Evolutionary conservation across 1,140 invertebrate genomes (phyloP).

Genomic region (Drosophila chauvacae): DNA sequence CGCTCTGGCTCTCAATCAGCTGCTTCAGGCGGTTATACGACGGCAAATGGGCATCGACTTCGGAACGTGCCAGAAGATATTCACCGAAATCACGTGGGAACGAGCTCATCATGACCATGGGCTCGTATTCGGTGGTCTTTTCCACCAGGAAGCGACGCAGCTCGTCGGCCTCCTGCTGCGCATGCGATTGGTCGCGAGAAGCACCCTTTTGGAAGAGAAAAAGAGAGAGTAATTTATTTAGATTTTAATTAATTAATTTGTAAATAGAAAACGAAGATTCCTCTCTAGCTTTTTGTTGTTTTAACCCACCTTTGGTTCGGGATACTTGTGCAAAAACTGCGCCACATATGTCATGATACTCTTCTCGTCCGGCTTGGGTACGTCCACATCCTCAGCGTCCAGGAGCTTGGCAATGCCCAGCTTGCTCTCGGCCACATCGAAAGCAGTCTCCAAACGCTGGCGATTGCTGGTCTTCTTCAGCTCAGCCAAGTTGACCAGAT

Average conservation of each 20-base stretch:
- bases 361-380: conserved; percentile 98
- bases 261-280: too few relatives aligned
- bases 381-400: conserved; percentile 98
- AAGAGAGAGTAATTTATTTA: background rate
- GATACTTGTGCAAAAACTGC: conserved; percentile 98
- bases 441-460: conserved; percentile 95
- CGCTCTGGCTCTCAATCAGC: conserved; percentile 90
- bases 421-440: conserved; percentile 95
- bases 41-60: conserved; percentile 89
- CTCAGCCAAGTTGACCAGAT: conserved; percentile 94
- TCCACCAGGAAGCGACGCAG: conserved; percentile 92
- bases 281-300: background rate
- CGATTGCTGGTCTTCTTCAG: conserved; percentile 90
- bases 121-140: conserved; percentile 88
- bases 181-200: conserved; percentile 84
- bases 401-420: conserved; percentile 96
- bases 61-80: conserved; percentile 89
- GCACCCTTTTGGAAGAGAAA: conserved; percentile 65
- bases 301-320: conserved; percentile 89
- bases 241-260: too few relatives aligned
- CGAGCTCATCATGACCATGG: conserved; percentile 87
- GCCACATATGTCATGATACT: conserved; percentile 99
- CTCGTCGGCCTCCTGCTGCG: conserved; percentile 92
- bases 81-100: conserved; percentile 89
- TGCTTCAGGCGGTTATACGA: conserved; percentile 90